Evolutionary conservation across 1,140 invertebrate species (phyloP).

Genomic region (Philopotamus ludificatus): DNA sequence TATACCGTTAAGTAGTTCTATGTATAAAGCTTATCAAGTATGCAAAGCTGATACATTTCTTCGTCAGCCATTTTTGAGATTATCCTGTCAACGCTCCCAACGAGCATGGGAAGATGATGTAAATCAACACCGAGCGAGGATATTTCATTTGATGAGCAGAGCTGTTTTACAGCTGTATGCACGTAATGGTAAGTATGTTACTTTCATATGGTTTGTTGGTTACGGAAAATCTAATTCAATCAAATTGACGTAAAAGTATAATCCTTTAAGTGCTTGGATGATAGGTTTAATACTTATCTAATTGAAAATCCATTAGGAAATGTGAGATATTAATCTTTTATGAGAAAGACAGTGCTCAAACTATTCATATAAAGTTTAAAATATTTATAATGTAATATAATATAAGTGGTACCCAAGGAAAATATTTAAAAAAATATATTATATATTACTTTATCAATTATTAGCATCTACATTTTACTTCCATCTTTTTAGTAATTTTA

Average conservation of each 20-base stretch:
- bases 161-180: conserved; percentile 35
- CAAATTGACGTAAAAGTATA: conserved; percentile 1
- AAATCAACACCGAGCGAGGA: conserved; percentile 12
- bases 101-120: not conserved
- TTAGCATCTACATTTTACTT: too few species aligned
- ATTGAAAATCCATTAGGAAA: too few species aligned
- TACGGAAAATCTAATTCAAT: not conserved
- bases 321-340: too few species aligned
- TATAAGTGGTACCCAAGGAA: too few species aligned
- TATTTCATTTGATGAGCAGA: conserved; percentile 34
- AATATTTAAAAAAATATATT: too few species aligned
- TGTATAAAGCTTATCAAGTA: conserved; percentile 8
- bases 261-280: conserved; percentile 5
- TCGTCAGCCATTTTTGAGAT: conserved; percentile 33
- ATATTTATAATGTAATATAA: too few species aligned
- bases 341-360: too few species aligned
- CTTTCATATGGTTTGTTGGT: too few species aligned
- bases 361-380: too few species aligned
- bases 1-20: conserved; percentile 30
- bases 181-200: conserved; percentile 15
- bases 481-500: too few species aligned
- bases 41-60: conserved; percentile 19
- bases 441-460: too few species aligned
- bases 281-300: too few species aligned
- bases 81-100: conserved; percentile 29